Base-by-base conservation (phyloP, 1,140 invertebrate genomes). In the Samia ricini region DNA sequence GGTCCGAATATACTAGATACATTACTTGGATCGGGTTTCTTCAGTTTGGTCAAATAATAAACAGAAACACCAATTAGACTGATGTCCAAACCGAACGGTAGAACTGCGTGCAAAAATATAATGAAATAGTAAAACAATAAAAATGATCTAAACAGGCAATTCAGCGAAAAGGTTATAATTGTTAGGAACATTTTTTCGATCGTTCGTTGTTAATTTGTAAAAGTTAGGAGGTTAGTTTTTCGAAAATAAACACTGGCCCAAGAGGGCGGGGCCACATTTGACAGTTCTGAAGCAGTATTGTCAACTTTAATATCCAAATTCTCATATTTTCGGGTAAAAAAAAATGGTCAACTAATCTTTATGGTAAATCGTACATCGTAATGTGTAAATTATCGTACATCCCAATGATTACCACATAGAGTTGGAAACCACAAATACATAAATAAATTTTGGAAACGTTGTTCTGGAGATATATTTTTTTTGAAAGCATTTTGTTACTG, bases 61-160 rank as follows among this genome's bases (percentile, higher is more conserved):
- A 76, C 79, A n/a, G 70, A 72, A 24, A 81, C 66, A 6, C 81
- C 81, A 1, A 85, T 20, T 33, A 88, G 22, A 7, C 80, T 85
- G n/a, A 88, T 69, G 63, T 89, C 85, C 15, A 88, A 24, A 0
- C 85, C 85, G 15, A 85, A 72, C 12, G 88, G 88, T 50, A 90
- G 49, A 59, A 88, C 85, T 86, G 76, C 60, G 26, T 83, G 81
- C 22, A 81, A 76, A 56, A 79, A 69, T n/a, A 64, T 76, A 57
- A 83, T 69, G 67, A 81, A 69, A 21, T 66, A 72, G 66, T 78
- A 82, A 57, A 83, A 50, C 62, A 77, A 69, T 15, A 62, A 72
- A 63, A 74, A 64, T 56, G 72, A 23, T 58, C 83, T 81, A 68
- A 76, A 82, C 33, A 81, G 59, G 60, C 77, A 66, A 20, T 76